Evolutionary conservation across 2,113 vertebrate species (phyloP), one percentile per base, ranked within the genome.

Genomic region (Blennius ocellaris): DNA sequence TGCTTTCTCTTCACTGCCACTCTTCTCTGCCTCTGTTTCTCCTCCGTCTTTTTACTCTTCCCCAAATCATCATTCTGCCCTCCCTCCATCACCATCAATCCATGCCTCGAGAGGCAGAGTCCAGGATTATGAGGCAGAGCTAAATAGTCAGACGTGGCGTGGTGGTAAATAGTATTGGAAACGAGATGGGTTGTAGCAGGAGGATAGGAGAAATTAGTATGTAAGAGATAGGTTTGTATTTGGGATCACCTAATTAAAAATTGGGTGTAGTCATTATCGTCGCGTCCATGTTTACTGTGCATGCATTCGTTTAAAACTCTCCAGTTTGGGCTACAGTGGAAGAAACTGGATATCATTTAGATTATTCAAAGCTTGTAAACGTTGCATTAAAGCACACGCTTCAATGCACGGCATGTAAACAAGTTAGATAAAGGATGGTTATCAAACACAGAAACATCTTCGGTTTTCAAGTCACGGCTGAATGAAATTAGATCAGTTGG

Each of bases 341-440:
- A 53, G 37, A 11, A 56, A 53, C 41, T 43, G 37, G 78, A 57
- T 39, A 51, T 61, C 8, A 21, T 81, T 59, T 74, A 56, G 48
- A 62, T 45, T 8, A 49, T 63, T 6, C 14, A 0, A 43, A 6
- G 45, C 54, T 47, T 0, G 3, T 49, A 48, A 56, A 56, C 11
- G 73, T 45, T 5, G 39, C 49, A 60, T 65, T 73, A 70, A 48
- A 41, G 69, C 43, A 17, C 21, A 53, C 7, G 58, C 72, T 54
- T 64, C 53, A 54, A 49, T 72, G 67, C 59, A 39, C 67, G 47
- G 2, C 1, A 8, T 74, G 47, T 53, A 64, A 79, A 63, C 60
- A 67, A 36, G 21, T 71, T 36, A 1, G 55, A 66, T 54, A 50
- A 52, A 64, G 37, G 64, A 44, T 55, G 21, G 54, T 67, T 61